These are phyloP conservation scores for Cerastis rubricosa DNA, from an alignment of 2,888 invertebrate species.

Conservation along the genomic window DNA sequence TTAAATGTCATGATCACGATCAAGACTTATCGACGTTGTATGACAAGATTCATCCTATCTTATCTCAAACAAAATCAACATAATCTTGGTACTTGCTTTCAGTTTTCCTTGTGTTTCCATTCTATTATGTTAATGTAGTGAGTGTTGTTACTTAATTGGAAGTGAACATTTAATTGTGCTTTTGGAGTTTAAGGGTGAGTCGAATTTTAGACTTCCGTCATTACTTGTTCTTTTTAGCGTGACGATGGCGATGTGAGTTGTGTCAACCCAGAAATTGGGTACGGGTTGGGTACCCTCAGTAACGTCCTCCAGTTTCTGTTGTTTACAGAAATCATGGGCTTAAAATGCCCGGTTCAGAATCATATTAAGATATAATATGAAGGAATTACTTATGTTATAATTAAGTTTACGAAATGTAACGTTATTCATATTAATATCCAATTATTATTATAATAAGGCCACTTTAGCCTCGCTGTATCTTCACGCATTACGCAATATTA, in stretches of 20 bases:
- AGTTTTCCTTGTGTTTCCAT: conserved; percentile 34
- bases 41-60: conserved; percentile 62
- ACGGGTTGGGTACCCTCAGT: background rate
- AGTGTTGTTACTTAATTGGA: conserved; percentile 21
- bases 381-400: too few species aligned
- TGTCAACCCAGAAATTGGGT: background rate
- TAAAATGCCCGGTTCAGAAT: too few species aligned
- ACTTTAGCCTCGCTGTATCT: too few species aligned
- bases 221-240: background rate
- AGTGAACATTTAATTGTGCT: conserved; percentile 9
- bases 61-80: conserved; percentile 51
- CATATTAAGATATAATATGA: too few species aligned
- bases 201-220: background rate
- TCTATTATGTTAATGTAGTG: conserved; percentile 36
- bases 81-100: conserved; percentile 49
- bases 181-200: conserved; percentile 13
- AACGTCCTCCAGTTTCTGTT: background rate
- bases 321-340: background rate
- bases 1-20: conserved; percentile 42
- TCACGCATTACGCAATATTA: too few species aligned
- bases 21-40: conserved; percentile 47
- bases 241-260: background rate
- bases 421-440: too few species aligned
- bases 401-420: too few species aligned
- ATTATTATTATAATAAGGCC: too few species aligned